Evolutionary conservation across 1,140 invertebrate genomes (phyloP).

Genomic region (Drosophila subobscura): DNA sequence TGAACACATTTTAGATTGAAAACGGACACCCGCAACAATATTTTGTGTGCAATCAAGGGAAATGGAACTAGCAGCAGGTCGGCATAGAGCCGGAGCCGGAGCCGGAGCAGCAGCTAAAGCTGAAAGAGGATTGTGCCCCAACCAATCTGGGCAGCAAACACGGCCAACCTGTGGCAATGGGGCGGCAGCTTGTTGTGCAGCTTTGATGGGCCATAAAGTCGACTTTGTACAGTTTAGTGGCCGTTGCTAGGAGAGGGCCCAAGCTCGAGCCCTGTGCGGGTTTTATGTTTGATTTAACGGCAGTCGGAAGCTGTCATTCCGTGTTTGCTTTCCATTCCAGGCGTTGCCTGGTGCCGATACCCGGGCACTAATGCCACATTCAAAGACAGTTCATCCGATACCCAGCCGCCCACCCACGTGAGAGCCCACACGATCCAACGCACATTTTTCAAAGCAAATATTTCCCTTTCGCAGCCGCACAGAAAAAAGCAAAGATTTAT

Average conservation of each 20-base stretch:
- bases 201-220: slow-evolving; percentile 66
- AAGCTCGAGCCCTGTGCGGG: slow-evolving; percentile 8
- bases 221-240: slow-evolving; percentile 62
- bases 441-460: slow-evolving; percentile 45
- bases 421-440: background rate
- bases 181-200: slow-evolving; percentile 55
- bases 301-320: slow-evolving; percentile 44
- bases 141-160: slow-evolving; percentile 43
- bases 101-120: too few relatives aligned
- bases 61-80: slow-evolving; percentile 37
- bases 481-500: slow-evolving; percentile 63
- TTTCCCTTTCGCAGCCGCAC: slow-evolving; percentile 35
- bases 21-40: slow-evolving; percentile 51
- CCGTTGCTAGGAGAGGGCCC: slow-evolving; percentile 34
- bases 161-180: slow-evolving; percentile 33
- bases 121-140: background rate
- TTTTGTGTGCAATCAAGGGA: slow-evolving; percentile 60
- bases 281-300: slow-evolving; percentile 71
- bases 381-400: slow-evolving; percentile 36
- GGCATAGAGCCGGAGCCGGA: background rate
- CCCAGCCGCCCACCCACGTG: background rate
- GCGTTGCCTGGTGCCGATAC: slow-evolving; percentile 51
- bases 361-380: too few relatives aligned
- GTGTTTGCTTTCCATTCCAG: slow-evolving; percentile 54
- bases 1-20: slow-evolving; percentile 71